phyloP scores from a whole-genome alignment of 1,140 invertebrate species.

The Drosophila takahashii region DNA sequence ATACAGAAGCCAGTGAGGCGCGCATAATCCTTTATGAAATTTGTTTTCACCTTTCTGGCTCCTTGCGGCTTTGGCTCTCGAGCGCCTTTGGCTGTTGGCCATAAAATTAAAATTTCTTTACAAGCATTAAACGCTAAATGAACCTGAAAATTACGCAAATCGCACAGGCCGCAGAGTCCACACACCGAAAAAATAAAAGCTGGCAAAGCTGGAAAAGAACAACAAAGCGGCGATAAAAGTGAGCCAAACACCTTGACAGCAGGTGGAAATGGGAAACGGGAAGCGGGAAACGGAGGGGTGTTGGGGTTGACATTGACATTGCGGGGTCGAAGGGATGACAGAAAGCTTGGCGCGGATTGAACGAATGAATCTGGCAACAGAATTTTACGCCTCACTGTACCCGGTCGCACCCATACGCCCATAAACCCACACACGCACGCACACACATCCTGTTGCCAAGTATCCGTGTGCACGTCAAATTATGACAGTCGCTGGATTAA shows the following conservation, averaged over 20 bases:
- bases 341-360: slow-evolving; percentile 57
- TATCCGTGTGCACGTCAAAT: slow-evolving; percentile 68
- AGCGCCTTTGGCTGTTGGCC: slow-evolving; percentile 66
- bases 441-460: slow-evolving; percentile 26
- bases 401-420: slow-evolving; percentile 12
- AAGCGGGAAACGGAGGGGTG: not conserved
- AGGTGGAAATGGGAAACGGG: slow-evolving; percentile 13
- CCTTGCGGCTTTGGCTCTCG: slow-evolving; percentile 19
- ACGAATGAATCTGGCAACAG: slow-evolving; percentile 68
- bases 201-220: slow-evolving; percentile 17
- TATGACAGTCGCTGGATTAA: slow-evolving; percentile 66
- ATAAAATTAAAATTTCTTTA: slow-evolving; percentile 84
- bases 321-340: slow-evolving; percentile 19
- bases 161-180: slow-evolving; percentile 37
- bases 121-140: slow-evolving; percentile 84
- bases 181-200: slow-evolving; percentile 9
- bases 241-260: slow-evolving; percentile 57
- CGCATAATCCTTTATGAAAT: slow-evolving; percentile 77
- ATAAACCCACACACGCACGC: slow-evolving; percentile 4
- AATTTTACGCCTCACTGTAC: slow-evolving; percentile 58
- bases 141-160: slow-evolving; percentile 84
- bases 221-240: slow-evolving; percentile 61
- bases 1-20: slow-evolving; percentile 60
- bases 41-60: slow-evolving; percentile 59
- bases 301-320: slow-evolving; percentile 69